Evolutionary conservation across 2,888 invertebrate species (phyloP).

Genomic region (Drosophila algonquin): DNA sequence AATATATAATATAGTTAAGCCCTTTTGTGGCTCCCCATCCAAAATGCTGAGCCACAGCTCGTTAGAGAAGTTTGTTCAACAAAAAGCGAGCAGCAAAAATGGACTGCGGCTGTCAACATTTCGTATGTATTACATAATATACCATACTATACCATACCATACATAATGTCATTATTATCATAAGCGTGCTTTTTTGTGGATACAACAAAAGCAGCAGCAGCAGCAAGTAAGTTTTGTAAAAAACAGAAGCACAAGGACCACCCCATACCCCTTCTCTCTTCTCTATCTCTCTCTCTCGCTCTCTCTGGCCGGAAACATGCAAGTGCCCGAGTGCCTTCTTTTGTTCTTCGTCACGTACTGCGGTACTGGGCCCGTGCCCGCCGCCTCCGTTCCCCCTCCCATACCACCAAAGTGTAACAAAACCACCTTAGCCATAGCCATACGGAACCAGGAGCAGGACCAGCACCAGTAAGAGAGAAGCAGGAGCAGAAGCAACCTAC

Average conservation of each 20-base stretch:
- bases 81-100: conserved; percentile 43
- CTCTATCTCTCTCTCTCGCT: background rate
- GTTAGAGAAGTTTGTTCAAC: conserved; percentile 72
- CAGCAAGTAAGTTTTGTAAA: conserved; percentile 30
- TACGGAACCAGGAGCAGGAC: background rate
- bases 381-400: background rate
- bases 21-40: conserved; percentile 2
- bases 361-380: conserved; percentile 64
- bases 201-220: conserved; percentile 63
- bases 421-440: conserved; percentile 43
- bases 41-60: conserved; percentile 42
- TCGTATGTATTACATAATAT: conserved; percentile 16
- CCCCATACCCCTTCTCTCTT: background rate
- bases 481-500: conserved; percentile 27
- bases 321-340: conserved; percentile 82
- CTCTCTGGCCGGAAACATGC: conserved; percentile 66
- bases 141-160: conserved; percentile 7
- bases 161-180: conserved; percentile 74
- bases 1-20: background rate
- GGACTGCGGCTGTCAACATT: conserved; percentile 50
- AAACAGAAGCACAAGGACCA: conserved; percentile 17
- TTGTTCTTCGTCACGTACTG: conserved; percentile 83
- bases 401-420: conserved; percentile 32
- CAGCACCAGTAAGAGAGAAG: background rate
- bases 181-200: conserved; percentile 80